Conservation (phyloP, 37 sponge, comb jelly and placozoan genomes). For the Dysidea cf. avara region DNA sequence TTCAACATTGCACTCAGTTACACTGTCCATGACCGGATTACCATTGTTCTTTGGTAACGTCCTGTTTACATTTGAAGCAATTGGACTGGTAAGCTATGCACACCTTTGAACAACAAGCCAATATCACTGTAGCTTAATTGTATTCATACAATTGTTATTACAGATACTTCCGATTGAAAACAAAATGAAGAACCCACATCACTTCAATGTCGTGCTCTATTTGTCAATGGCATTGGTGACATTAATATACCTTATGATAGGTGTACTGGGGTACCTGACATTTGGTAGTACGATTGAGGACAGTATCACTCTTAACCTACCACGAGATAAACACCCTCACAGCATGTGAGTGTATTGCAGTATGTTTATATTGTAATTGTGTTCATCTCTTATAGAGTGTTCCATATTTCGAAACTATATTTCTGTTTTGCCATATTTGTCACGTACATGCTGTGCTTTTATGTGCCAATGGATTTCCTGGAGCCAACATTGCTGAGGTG, state of each 20-base stretch:
- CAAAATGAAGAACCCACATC: conserved; percentile 79
- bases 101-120: no score
- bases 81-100: conserved; percentile 72
- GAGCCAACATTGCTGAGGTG: conserved; percentile 46
- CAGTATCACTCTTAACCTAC: conserved; percentile 67
- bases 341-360: conserved; percentile 10
- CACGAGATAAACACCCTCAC: neutral
- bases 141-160: neutral
- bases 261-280: conserved; percentile 67
- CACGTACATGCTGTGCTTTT: conserved; percentile 73
- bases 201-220: conserved; percentile 40
- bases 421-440: conserved; percentile 49
- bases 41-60: conserved; percentile 83
- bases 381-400: conserved; percentile 30
- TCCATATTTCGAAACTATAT: conserved; percentile 52
- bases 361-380: neutral
- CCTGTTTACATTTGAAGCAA: conserved; percentile 82
- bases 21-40: neutral
- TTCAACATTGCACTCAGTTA: neutral
- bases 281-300: conserved; percentile 49
- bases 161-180: conserved; percentile 88
- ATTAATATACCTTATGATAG: conserved; percentile 27
- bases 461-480: conserved; percentile 90
- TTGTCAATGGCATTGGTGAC: conserved; percentile 52
- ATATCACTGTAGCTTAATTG: neutral